These are phyloP conservation scores for Pachyseris speciosa DNA, from an alignment of 64 coral and sea anemone species.

Conservation along the genomic window DNA sequence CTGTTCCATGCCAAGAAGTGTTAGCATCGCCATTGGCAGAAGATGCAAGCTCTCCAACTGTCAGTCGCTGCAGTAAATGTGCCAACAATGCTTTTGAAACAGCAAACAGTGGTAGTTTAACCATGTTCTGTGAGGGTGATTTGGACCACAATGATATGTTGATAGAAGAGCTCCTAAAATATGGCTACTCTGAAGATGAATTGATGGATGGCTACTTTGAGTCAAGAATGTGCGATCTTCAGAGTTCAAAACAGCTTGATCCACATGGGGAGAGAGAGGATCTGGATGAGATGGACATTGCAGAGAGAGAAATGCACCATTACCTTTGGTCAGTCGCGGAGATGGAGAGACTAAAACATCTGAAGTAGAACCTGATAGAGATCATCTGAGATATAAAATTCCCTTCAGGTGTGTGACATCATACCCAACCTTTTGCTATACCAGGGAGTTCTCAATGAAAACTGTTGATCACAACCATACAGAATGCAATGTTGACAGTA, in stretches of 20 bases:
- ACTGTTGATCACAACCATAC: no score
- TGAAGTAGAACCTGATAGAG: background rate
- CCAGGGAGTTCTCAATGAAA: no score
- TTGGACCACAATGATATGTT: background rate
- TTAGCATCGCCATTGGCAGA: background rate
- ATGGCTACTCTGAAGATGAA: constrained; percentile 24
- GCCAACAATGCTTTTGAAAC: background rate
- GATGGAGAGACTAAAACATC: constrained; percentile 1
- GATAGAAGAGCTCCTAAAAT: background rate
- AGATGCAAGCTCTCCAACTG: background rate
- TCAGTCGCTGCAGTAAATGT: no score
- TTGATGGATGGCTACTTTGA: constrained; percentile 52
- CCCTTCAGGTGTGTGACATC: no score
- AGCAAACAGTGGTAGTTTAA: background rate
- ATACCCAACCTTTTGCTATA: no score
- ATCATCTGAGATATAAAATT: no score
- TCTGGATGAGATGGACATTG: constrained; percentile 31
- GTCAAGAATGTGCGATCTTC: constrained; percentile 25
- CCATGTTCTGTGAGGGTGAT: background rate
- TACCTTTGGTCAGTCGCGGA: constrained; percentile 20
- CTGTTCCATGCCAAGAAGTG: background rate
- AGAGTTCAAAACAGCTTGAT: background rate
- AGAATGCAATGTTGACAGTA: no score
- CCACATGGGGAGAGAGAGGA: constrained; percentile 27
- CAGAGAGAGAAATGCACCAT: constrained; percentile 19